Base-by-base conservation (phyloP, 1,140 invertebrate genomes). In the Drosophila lini region DNA sequence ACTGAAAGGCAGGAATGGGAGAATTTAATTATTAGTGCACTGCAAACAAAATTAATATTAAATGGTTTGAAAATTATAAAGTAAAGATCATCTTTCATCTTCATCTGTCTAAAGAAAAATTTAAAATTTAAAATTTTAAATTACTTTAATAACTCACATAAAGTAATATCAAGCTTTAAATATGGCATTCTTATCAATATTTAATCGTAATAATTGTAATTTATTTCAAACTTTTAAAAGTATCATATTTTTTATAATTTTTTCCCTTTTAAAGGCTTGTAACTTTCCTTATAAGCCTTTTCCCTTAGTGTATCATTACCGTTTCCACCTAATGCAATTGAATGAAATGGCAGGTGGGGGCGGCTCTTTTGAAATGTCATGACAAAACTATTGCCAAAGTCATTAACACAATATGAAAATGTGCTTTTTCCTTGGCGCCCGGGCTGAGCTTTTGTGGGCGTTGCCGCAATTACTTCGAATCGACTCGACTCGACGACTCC, bases 1-100 rank as follows among this genome's bases (percentile, higher is more conserved):
- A 96, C 96, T 96, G 94, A 60, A 95, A 95, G 50, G 45, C 15
- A 61, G 22, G 74, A 22, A 25, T 38, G 8, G 47, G 15, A 76
- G 41, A 61, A 56, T 44, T 16, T 22, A 67, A 69, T 69, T 58
- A 40, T 47, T 11, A 41, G 31, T 67, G 56, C 62, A 64, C 56
- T 64, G 57, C 40, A 22, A 16, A 1, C 25, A 13, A 61, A 61
- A 36, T 42, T 19, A n/a, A 42, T 10, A 11, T 31, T 5, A 56
- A 8, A 5, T 38, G 7, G 8, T 28, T 22, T 61, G 1, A 0
- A 38, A 55, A 5, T 22, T 9, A 2, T 15, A 10, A 19, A n/a
- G n/a, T n/a, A n/a, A n/a, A n/a, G n/a, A n/a, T n/a, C n/a, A n/a
- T n/a, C n/a, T n/a, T n/a, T n/a, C n/a, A n/a, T n/a, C n/a, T n/a